phyloP scores from a whole-genome alignment of 2,888 invertebrate species.

The Alentia gelatinosa region DNA sequence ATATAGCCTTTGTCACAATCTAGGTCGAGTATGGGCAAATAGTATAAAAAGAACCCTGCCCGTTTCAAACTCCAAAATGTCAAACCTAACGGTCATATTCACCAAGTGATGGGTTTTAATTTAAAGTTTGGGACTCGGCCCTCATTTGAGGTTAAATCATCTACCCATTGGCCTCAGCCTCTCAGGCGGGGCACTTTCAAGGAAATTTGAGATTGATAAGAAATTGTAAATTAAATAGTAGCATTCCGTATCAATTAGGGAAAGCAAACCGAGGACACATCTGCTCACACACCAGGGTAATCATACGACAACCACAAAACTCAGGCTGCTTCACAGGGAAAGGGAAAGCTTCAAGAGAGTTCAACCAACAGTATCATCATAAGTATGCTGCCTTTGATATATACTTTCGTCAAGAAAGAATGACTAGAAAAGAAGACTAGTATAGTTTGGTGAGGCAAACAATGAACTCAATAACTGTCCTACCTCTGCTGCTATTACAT shows the following conservation, averaged over 20 bases:
- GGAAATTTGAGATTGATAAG: background rate
- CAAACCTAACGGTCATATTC: conserved; percentile 7
- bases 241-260: background rate
- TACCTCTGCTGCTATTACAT: too few relatives aligned
- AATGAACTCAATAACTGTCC: background rate
- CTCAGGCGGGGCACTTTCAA: background rate
- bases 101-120: background rate
- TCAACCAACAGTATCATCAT: conserved; percentile 35
- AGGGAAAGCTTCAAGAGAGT: background rate
- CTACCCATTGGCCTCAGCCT: background rate
- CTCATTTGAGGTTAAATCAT: background rate
- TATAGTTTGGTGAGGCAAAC: background rate
- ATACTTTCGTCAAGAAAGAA: background rate
- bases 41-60: background rate
- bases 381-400: conserved; percentile 36
- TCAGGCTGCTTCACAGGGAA: background rate
- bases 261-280: background rate
- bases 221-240: background rate
- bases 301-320: conserved; percentile 26
- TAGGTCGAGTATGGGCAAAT: background rate
- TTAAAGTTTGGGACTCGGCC: background rate
- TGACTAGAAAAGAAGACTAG: conserved; percentile 22
- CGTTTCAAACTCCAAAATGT: background rate
- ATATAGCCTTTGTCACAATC: conserved; percentile 24
- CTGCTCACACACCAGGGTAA: background rate